Evolutionary conservation across 1,140 invertebrate species (phyloP), one percentile per base, ranked within the genome.

Genomic region (Tyrophagus putrescentiae): DNA sequence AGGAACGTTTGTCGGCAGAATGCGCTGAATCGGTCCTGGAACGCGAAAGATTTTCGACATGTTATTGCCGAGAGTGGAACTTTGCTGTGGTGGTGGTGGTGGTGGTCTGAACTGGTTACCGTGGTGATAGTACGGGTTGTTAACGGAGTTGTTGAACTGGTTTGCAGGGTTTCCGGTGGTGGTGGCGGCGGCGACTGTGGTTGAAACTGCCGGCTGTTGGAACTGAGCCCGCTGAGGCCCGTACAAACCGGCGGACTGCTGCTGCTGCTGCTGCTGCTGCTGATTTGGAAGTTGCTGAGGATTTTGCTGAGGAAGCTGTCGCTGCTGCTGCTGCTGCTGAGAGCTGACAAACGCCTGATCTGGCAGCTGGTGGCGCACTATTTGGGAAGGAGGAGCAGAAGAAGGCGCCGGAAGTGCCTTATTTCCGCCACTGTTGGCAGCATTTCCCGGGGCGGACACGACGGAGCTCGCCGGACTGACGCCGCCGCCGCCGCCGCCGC

Each of bases 31-130:
- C 18, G 45, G 45, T 7, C 45, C 45, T 13, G 45, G 7, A 6
- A 48, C 31, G 7, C 45, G 45, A 25, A 6, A 48, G 31, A 7
- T 48, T 48, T 48, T 48, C 9, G 45, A 48, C 31, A n/a, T n/a
- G 53, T 11, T n/a, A 34, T 45, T 28, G 13, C 18, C 9, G 13
- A 16, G 32, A 9, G 9, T 45, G 39, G 42, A 52, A 18, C 28
- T 60, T 23, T 50, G 11, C n/a, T 45, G 50, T 54, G 58, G 18
- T 52, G 58, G 25, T 34, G 44, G 25, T 9, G 59, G 5, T 13
- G 9, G 7, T 56, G 45, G 11, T 56, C 13, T 13, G 13, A 16
- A 41, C 53, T 57, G 34, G 53, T 4, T 27, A 21, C 33, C 9
- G 48, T 52, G n/a, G 48, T 9, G 23, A 25, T 4, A 28, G 50